Conservation (phyloP, 2,888 invertebrate species). For the Calameuta filiformis region DNA sequence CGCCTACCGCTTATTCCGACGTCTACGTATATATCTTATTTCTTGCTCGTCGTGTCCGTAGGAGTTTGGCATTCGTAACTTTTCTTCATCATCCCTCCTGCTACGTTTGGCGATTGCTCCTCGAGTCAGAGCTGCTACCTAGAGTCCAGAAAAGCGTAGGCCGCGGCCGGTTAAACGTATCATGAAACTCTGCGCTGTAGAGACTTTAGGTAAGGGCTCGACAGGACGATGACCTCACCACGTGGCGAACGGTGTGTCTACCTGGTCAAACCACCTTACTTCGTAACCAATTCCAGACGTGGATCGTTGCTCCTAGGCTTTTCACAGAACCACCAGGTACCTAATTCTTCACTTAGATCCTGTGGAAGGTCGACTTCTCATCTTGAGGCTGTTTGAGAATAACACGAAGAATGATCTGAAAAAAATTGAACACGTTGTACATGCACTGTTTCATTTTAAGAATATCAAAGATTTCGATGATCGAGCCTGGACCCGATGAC, state of each 20-base stretch:
- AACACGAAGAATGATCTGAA: not conserved
- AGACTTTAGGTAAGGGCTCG: slow-evolving; percentile 44
- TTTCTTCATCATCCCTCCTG: not conserved
- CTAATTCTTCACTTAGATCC: not conserved
- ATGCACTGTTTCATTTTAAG: not conserved
- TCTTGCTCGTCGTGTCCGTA: not conserved
- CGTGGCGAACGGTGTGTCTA: slow-evolving; percentile 53
- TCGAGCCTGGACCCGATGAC: not conserved
- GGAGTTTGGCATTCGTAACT: not conserved
- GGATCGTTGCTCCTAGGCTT: slow-evolving; percentile 32
- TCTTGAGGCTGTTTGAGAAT: not conserved
- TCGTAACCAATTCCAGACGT: slow-evolving; percentile 48
- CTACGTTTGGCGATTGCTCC: slow-evolving; percentile 1
- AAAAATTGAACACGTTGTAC: not conserved
- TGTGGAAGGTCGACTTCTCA: not conserved
- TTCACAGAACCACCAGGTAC: not conserved
- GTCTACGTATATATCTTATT: not conserved
- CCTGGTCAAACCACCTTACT: slow-evolving; percentile 53
- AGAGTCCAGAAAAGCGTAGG: not conserved
- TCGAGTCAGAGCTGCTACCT: not conserved
- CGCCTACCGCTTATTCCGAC: not conserved
- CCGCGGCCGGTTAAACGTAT: not conserved
- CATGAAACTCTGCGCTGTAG: not conserved
- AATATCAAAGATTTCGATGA: not conserved
- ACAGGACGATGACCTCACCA: slow-evolving; percentile 55